Evolutionary conservation across 2,888 invertebrate genomes (phyloP).

Genomic region (Ichneumon xanthorius): DNA sequence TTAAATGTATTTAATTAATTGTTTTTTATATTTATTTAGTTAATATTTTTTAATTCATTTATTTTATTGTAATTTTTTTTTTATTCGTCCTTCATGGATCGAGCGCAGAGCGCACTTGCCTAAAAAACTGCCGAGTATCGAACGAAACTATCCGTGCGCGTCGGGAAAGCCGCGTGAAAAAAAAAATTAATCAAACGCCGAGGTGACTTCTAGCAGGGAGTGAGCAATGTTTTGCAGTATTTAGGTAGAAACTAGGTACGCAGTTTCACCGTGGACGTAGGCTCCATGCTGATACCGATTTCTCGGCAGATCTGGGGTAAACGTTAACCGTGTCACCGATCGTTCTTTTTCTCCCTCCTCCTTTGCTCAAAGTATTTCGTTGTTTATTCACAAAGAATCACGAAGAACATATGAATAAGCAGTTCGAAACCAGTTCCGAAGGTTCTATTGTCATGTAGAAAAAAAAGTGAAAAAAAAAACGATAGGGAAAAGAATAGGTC

Average conservation of each 20-base stretch:
- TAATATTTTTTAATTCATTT: background rate
- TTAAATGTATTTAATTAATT: too few relatives aligned
- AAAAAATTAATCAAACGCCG: slow-evolving; percentile 25
- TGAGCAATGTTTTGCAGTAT: slow-evolving; percentile 10
- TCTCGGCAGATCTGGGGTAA: slow-evolving; percentile 46
- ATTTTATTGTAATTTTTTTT: background rate
- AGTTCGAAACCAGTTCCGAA: background rate
- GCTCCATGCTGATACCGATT: slow-evolving; percentile 25
- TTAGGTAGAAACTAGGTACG: slow-evolving; percentile 10
- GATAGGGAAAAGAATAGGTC: background rate
- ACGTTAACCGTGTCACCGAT: slow-evolving; percentile 4
- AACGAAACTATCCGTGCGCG: slow-evolving; percentile 49
- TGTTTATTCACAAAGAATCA: background rate
- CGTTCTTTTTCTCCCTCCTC: background rate
- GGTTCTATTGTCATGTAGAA: background rate
- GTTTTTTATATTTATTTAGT: background rate
- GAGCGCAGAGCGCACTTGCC: slow-evolving; percentile 3
- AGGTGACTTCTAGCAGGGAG: background rate
- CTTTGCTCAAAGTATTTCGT: slow-evolving; percentile 1
- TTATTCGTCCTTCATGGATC: slow-evolving; percentile 26
- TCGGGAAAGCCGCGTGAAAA: background rate
- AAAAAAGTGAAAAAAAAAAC: background rate
- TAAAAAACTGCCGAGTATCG: background rate
- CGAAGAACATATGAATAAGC: background rate
- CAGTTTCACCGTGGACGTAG: slow-evolving; percentile 27